Conservation (phyloP, 2,113 vertebrate genomes). For the Crotalus tigris region DNA sequence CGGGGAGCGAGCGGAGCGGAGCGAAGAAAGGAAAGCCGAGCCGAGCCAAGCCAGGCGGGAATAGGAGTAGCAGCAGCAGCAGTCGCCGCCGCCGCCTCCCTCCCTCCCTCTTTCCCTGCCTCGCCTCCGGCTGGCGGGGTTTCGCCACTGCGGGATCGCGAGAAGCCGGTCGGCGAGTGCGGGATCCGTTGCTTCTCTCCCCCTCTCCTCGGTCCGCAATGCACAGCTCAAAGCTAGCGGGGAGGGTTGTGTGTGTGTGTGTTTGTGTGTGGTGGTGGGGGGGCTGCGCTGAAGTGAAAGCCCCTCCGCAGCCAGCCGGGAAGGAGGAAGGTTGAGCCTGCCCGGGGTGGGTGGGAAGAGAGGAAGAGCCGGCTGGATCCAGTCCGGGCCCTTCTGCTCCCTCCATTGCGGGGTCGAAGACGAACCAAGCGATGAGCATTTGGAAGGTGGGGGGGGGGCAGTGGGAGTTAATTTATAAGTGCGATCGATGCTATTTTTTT, state of each 20-base stretch:
- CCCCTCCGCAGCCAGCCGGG: neutral
- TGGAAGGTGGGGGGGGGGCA: rapidly evolving
- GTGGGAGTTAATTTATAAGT: neutral
- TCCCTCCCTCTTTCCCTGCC: neutral
- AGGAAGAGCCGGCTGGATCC: neutral
- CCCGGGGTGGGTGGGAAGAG: neutral
- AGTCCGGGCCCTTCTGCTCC: neutral
- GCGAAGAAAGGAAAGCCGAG: neutral
- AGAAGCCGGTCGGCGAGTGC: neutral
- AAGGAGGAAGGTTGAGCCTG: neutral
- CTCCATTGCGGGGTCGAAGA: neutral
- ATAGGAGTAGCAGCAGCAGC: neutral
- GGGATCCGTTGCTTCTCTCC: too few relatives aligned
- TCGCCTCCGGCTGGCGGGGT: neutral
- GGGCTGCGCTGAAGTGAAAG: neutral
- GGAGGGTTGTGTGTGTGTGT: rapidly evolving
- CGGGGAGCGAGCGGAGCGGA: neutral
- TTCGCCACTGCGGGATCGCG: neutral
- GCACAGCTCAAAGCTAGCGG: too few relatives aligned
- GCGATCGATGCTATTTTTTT: neutral
- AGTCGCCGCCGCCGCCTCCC: neutral
- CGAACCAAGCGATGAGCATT: neutral
- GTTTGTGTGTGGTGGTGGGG: neutral
- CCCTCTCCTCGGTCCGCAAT: neutral
- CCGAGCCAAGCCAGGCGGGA: neutral